These are phyloP conservation scores for Dendrocopos noguchii DNA, from an alignment of 2,113 vertebrate species.

Conservation along the genomic window DNA sequence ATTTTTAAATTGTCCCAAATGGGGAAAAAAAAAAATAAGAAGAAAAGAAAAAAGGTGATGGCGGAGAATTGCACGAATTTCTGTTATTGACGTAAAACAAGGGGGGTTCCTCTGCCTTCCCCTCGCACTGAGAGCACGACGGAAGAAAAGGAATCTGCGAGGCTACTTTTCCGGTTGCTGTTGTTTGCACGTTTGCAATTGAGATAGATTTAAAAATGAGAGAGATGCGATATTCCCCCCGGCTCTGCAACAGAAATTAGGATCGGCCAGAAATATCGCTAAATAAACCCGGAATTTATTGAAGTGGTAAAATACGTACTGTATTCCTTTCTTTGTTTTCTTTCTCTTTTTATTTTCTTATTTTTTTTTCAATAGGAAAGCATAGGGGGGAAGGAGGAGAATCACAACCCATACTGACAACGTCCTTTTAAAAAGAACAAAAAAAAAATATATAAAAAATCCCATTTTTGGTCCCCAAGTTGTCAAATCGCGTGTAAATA, in stretches of 20 bases:
- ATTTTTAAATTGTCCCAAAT: conserved; percentile 24
- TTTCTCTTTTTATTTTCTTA: no score
- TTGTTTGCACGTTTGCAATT: background rate
- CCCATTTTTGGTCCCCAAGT: background rate
- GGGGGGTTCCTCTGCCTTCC: background rate
- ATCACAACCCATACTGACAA: background rate
- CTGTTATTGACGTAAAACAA: background rate
- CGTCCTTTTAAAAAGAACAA: background rate
- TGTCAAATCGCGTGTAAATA: background rate
- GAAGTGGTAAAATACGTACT: background rate
- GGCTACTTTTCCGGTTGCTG: background rate
- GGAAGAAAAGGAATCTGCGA: background rate
- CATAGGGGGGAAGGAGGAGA: background rate
- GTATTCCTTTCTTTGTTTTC: no score
- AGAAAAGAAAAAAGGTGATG: background rate
- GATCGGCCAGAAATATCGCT: background rate
- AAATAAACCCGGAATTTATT: background rate
- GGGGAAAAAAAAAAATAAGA: no score
- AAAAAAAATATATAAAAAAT: background rate
- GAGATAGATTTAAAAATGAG: background rate
- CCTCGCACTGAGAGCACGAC: background rate
- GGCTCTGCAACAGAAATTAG: background rate
- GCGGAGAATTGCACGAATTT: background rate
- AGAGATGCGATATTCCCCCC: background rate
- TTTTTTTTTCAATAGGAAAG: background rate